Base-by-base conservation (phyloP, 2,888 invertebrate genomes). In the Anagyrus pseudococci region DNA sequence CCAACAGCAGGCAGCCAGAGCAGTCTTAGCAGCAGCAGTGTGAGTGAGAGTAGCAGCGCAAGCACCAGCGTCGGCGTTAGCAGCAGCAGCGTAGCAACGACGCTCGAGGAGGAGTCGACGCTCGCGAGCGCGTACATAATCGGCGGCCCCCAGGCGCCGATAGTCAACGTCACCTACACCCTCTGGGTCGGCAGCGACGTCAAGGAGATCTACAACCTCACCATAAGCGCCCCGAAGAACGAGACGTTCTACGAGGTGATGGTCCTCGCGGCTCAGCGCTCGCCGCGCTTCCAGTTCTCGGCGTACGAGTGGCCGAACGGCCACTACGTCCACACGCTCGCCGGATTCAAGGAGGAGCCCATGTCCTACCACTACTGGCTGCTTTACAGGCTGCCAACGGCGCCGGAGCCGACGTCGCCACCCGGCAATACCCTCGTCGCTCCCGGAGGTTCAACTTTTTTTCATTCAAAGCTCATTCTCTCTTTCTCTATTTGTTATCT, bases 241-340 rank as follows among this genome's bases (percentile, higher is more conserved):
- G 85, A 85, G 8, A 86, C 86, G 2, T 87, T 88, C 73, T 88
- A 86, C 74, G 87, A 86, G 75, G 88, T 90, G 69, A 93, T 94
- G 93, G 89, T 91, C 77, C 87, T 89, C 82, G 94, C 94, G 0
- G 91, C 93, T 62, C 91, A 92, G 68, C 85, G 89, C 73, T 92
- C 93, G 77, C 84, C 89, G 1, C 84, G 84, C 70, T 86, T 84
- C 70, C 87, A 89, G 74, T 92, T 92, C 77, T 88, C 89, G 68
- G 92, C 94, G 0, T 89, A 92, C 70, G 92, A 93, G 77, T 94
- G 94, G 94, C 94, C 94, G 1, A 94, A 94, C 77, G 94, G 94
- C 0, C 94, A 94, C 79, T 94, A 94, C 79, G 92, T 94, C 23
- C 94, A 94, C 81, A 94, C 94, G 0, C 83, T 94, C 68, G 91